These are phyloP conservation scores for Flexamia atlantica DNA, from an alignment of 2,888 invertebrate genomes.

Conservation along the genomic window DNA sequence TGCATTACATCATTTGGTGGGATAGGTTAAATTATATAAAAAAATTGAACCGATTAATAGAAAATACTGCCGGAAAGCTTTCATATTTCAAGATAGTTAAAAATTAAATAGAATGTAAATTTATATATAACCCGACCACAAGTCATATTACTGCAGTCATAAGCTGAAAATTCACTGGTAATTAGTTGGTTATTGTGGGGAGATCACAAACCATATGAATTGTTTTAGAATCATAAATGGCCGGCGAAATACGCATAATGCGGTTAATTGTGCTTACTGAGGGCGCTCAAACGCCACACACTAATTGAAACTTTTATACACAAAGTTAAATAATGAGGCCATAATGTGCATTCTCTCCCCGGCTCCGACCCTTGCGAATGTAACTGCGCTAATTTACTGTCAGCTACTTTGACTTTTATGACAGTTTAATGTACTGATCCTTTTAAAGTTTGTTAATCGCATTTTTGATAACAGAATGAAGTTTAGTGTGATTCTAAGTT, in stretches of 20 bases:
- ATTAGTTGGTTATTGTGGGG: no score
- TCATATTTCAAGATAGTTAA: no score
- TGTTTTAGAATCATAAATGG: not conserved
- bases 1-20: no score
- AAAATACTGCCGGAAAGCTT: no score
- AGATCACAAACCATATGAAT: not conserved
- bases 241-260: not conserved
- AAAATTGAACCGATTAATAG: no score
- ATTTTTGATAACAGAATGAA: not conserved
- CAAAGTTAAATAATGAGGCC: conserved; percentile 22
- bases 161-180: no score
- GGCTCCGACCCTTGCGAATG: not conserved
- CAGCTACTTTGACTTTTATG: not conserved
- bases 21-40: no score
- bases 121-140: no score
- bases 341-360: not conserved
- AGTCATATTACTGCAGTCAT: no score
- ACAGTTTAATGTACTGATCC: not conserved
- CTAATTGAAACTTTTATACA: conserved; percentile 32
- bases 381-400: not conserved
- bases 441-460: not conserved
- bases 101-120: no score
- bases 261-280: conserved; percentile 19
- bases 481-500: no score
- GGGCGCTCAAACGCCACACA: not conserved